Base-by-base conservation (phyloP, 2,113 vertebrate genomes). In the Amphiprion percula region DNA sequence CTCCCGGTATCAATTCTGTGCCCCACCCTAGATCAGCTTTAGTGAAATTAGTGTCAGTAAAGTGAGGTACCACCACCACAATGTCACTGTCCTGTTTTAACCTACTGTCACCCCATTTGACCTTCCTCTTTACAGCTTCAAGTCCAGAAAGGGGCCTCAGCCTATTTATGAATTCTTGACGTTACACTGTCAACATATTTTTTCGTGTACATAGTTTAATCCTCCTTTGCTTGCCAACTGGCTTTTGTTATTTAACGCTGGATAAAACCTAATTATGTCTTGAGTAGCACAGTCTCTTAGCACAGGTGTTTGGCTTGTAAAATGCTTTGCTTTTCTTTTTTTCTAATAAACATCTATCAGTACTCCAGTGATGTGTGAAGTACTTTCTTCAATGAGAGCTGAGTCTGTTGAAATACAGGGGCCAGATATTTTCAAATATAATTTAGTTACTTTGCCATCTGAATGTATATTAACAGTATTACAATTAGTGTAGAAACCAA, bases 101-200 rank as follows among this genome's bases (percentile, higher is more conserved):
- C 58, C 68, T 67, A 3, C 5, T 30, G 33, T 41, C 69, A 56
- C 39, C 58, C 58, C 17, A 30, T 68, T 65, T 24, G n/a, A 54
- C 14, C 78, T 86, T 82, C 88, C 59, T 90, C 79, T 79, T 55
- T 26, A 78, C 83, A 86, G 64, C 84, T 88, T 89, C 28, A 83
- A 72, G 87, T 94, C 94, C 93, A 94, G 94, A 82, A 92, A 90
- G 93, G 93, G 92, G 88, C 94, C 94, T 91, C 89, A 65, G 44
- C 52, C 5, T 73, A 74, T 63, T 59, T 19, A 62, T 60, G 69
- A 89, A 74, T 68, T 77, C 14, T 60, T 79, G 54, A 80, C 75
- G 77, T 91, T 81, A 91, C 84, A 88, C 86, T 88, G 83, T 82
- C 37, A 10, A 37, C 61, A 50, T 46, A 19, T 78, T 46, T 62